Percentiles rank a stretch among this genome's conserved stretches.
Conservation (phyloP, 1,140 invertebrate species). For the Pseudomyrmex flavicornis region DNA sequence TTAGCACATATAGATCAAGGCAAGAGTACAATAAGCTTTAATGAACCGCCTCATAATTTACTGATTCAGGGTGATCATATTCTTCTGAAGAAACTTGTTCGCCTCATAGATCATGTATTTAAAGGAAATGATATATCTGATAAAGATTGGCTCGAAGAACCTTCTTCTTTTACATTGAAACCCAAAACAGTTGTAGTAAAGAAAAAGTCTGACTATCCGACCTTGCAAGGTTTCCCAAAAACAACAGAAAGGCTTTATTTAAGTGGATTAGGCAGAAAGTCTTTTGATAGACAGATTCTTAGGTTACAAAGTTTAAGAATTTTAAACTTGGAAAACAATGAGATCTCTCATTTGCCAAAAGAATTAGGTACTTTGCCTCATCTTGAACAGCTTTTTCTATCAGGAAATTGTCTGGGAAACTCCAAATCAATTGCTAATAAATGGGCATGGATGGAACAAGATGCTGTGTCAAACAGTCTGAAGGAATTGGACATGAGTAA, state of each 20-base stretch:
- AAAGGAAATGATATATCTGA: background rate
- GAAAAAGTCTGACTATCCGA: slow-evolving; percentile 88
- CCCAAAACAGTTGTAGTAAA: slow-evolving; percentile 86
- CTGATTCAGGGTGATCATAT: slow-evolving; percentile 88
- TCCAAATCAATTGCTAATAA: slow-evolving; percentile 80
- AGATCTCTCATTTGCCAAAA: slow-evolving; percentile 89
- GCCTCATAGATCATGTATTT: slow-evolving; percentile 87
- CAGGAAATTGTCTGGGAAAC: slow-evolving; percentile 89
- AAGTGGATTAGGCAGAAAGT: slow-evolving; percentile 86
- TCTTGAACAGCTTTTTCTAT: slow-evolving; percentile 89
- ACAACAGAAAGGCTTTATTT: slow-evolving; percentile 87
- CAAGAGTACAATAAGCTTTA: slow-evolving; percentile 90
- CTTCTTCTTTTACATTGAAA: background rate
- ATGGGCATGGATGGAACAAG: slow-evolving; percentile 89
- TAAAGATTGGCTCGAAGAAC: background rate
- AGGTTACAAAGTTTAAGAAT: slow-evolving; percentile 87
- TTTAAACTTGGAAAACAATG: slow-evolving; percentile 92
- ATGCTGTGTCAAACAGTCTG: slow-evolving; percentile 84
- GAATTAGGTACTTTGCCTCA: slow-evolving; percentile 89
- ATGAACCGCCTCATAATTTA: slow-evolving; percentile 89
- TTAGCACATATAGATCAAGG: slow-evolving; percentile 90
- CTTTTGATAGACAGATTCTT: slow-evolving; percentile 89
- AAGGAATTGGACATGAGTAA: slow-evolving; percentile 87
- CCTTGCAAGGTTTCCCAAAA: slow-evolving; percentile 88
- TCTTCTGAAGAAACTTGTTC: slow-evolving; percentile 88